Conservation (phyloP, 2,797 vertebrate genomes). For the Calcarius lapponicus region DNA sequence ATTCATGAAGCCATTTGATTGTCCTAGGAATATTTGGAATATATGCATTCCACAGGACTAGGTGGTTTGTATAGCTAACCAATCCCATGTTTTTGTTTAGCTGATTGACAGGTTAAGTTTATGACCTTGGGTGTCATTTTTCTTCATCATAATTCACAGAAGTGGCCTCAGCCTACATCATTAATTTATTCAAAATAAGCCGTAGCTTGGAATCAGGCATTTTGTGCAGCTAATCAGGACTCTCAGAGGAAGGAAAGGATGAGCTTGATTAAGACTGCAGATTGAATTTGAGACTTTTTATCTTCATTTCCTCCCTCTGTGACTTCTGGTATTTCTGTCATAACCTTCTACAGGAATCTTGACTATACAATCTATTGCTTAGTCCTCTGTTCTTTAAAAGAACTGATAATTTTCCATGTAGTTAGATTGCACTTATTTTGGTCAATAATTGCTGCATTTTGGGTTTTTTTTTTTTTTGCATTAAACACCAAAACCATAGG, state of each 20-base stretch:
- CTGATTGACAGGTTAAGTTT: not conserved
- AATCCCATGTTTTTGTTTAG: not conserved
- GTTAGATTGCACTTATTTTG: not conserved
- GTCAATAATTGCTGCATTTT: not conserved
- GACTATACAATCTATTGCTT: rapidly evolving
- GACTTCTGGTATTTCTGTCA: constrained; percentile 1
- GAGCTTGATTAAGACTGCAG: constrained; percentile 36
- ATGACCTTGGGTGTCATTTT: not conserved
- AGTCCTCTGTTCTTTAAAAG: not conserved
- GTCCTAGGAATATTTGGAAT: not conserved
- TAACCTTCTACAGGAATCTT: not conserved
- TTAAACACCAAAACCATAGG: not conserved
- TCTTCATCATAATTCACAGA: not conserved
- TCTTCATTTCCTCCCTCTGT: constrained; percentile 38
- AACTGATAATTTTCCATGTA: not conserved
- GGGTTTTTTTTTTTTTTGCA: not conserved
- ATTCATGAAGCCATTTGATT: not conserved
- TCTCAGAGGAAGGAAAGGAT: constrained; percentile 10
- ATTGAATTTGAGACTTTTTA: constrained; percentile 5
- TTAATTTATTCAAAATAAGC: not conserved
- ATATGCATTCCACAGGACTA: not conserved
- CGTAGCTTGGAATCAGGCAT: not conserved
- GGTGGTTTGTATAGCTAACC: not conserved
- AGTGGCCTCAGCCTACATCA: not conserved
- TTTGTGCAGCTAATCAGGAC: constrained; percentile 22